Percentiles rank a stretch among this genome's conserved stretches.
Conservation (phyloP, 2,797 vertebrate genomes). For the Coregonus suidteri region DNA sequence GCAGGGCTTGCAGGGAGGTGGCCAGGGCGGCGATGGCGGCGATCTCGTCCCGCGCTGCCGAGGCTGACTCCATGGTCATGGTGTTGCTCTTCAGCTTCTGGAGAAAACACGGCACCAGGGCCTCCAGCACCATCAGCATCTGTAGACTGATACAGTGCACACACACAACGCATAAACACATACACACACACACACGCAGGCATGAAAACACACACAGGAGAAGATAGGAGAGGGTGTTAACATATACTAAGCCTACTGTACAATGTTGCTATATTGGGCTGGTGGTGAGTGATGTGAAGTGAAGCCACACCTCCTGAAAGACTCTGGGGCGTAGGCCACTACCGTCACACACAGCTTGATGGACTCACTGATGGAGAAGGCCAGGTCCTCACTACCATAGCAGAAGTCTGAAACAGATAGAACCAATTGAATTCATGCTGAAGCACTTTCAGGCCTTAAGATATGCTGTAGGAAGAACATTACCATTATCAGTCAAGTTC, state of each 20-base stretch:
- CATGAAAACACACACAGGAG: background rate
- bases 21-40: slow-evolving; percentile 92
- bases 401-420: slow-evolving; percentile 86
- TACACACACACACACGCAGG: background rate
- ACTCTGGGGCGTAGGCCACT: slow-evolving; percentile 95
- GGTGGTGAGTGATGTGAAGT: background rate
- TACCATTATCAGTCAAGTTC: no score
- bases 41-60: slow-evolving; percentile 95
- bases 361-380: slow-evolving; percentile 96
- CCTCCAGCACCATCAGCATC: slow-evolving; percentile 99
- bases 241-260: background rate
- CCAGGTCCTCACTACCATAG: slow-evolving; percentile 95
- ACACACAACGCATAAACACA: background rate
- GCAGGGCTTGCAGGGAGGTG: slow-evolving; percentile 92
- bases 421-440: background rate
- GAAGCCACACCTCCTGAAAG: slow-evolving; percentile 87
- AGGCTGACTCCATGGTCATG: slow-evolving; percentile 86
- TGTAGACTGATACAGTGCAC: slow-evolving; percentile 82
- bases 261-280: background rate
- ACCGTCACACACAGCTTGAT: slow-evolving; percentile 98
- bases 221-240: background rate
- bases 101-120: slow-evolving; percentile 91
- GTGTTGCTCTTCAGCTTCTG: slow-evolving; percentile 94
- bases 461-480: background rate
- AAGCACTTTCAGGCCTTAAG: background rate